phyloP scores from a whole-genome alignment of 2,113 vertebrate genomes.

The Dermatemys mawii region DNA sequence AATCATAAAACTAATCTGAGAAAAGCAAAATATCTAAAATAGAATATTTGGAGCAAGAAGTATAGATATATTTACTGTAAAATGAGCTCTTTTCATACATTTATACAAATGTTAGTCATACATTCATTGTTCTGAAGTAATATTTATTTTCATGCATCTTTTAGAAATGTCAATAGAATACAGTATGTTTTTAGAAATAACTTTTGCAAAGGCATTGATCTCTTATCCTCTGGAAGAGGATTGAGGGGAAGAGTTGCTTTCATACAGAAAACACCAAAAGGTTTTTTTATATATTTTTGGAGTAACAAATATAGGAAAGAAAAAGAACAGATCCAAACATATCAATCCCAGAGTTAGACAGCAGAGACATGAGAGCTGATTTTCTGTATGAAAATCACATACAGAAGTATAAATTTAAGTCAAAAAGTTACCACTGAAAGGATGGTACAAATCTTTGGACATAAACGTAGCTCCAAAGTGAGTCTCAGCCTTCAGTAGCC shows the following conservation, averaged over 20 bases:
- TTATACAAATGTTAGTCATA: not conserved
- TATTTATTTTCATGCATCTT: not conserved
- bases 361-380: not conserved
- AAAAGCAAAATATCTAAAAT: conserved; percentile 11
- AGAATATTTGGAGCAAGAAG: conserved; percentile 16
- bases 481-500: conserved; percentile 69
- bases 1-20: conserved; percentile 51
- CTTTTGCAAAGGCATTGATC: not conserved
- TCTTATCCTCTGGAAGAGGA: not conserved
- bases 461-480: conserved; percentile 59
- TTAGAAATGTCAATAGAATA: not conserved
- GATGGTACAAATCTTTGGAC: conserved; percentile 22
- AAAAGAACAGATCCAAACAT: not conserved
- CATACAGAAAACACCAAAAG: not conserved
- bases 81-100: not conserved
- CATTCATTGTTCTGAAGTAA: not conserved
- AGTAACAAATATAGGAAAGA: not conserved
- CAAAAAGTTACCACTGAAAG: conserved; percentile 45
- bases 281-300: not conserved
- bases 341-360: not conserved
- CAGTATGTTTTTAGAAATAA: not conserved
- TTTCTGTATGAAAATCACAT: not conserved
- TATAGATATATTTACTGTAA: not conserved
- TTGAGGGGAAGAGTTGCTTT: not conserved
- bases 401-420: not conserved